Conservation (phyloP, 53 echinoderm and acorn worm genomes). For the Patiria pectinifera region DNA sequence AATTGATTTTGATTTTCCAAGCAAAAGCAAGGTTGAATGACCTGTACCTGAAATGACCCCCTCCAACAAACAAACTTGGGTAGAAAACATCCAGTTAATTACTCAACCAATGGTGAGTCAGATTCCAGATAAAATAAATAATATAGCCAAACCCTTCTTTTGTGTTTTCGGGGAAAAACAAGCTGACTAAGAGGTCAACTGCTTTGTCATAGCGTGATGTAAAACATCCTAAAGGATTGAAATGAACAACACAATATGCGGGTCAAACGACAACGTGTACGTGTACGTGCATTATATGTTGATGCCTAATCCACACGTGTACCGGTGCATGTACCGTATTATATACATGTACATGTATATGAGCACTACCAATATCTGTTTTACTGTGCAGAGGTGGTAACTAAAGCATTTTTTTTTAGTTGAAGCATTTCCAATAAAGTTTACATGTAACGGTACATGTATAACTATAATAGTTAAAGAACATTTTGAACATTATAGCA, state of each 20-base stretch:
- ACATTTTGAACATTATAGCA: too few species aligned
- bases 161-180: background rate
- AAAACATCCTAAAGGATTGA: background rate
- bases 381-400: too few species aligned
- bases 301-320: too few species aligned
- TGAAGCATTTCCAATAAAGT: too few species aligned
- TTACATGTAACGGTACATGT: too few species aligned
- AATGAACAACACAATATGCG: background rate
- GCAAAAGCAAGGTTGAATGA: background rate
- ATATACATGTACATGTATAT: too few species aligned
- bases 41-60: background rate
- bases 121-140: background rate
- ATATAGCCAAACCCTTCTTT: background rate
- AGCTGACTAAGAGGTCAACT: slow-evolving; percentile 6
- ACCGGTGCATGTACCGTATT: too few species aligned
- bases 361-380: too few species aligned
- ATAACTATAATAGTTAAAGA: too few species aligned
- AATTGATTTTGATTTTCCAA: background rate
- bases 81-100: background rate
- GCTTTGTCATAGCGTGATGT: background rate
- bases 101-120: background rate
- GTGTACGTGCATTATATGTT: background rate
- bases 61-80: background rate
- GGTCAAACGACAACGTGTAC: background rate
- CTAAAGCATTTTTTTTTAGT: too few species aligned